Evolutionary conservation across 2,888 invertebrate genomes (phyloP).

Genomic region (Cephus pulcher): DNA sequence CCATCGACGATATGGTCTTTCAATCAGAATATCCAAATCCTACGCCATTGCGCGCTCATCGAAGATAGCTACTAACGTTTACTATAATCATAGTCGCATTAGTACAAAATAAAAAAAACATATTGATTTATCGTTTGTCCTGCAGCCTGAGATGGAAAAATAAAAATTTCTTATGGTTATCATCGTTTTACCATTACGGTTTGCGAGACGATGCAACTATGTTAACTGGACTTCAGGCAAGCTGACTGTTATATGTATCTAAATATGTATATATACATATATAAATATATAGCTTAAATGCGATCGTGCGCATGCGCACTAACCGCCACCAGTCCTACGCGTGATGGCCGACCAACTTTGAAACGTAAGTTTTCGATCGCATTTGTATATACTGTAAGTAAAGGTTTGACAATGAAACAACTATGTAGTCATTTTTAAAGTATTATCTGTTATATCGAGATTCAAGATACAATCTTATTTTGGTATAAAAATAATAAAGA

Average conservation of each 20-base stretch:
- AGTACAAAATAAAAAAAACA: background rate
- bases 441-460: background rate
- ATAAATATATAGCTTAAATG: background rate
- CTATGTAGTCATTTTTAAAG: background rate
- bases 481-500: background rate
- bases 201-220: background rate
- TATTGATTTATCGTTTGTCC: background rate
- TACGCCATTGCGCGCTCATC: conserved; percentile 33
- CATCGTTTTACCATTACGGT: background rate
- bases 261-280: background rate
- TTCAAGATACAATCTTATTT: background rate
- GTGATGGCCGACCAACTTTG: background rate
- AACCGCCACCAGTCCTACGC: background rate
- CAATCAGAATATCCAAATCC: conserved; percentile 15
- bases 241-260: background rate
- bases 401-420: background rate
- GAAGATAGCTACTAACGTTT: background rate
- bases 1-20: conserved; percentile 37
- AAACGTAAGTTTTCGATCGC: background rate
- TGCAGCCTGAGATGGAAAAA: background rate
- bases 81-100: background rate
- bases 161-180: background rate
- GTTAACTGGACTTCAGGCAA: background rate
- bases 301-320: background rate
- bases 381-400: background rate